Evolutionary conservation across 2,113 vertebrate species (phyloP).

Genomic region (Alligator sinensis): DNA sequence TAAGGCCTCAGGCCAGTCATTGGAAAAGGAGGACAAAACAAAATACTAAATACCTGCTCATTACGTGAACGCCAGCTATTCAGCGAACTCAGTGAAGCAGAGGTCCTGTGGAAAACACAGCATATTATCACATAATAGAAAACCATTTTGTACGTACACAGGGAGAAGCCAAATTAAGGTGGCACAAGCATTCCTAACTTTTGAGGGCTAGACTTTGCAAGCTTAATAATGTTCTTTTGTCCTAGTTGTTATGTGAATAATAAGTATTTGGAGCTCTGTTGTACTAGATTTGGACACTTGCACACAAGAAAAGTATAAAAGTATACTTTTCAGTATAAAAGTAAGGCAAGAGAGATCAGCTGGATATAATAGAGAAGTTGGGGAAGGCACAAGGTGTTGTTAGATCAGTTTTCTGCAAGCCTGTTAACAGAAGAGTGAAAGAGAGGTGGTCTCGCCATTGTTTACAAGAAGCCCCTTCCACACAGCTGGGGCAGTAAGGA

Average conservation of each 20-base stretch:
- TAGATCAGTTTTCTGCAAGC: not conserved
- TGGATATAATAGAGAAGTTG: fast-evolving
- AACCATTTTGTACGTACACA: not conserved
- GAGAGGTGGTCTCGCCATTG: not conserved
- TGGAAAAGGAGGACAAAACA: not conserved
- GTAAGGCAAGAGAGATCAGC: too few relatives aligned
- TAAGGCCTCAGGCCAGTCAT: not conserved
- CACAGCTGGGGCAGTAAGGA: not conserved
- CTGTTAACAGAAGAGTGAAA: not conserved
- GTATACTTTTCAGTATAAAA: too few relatives aligned
- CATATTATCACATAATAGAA: not conserved
- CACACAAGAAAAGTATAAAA: not conserved
- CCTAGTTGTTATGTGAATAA: not conserved
- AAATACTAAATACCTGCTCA: not conserved
- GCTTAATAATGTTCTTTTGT: not conserved
- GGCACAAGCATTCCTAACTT: not conserved
- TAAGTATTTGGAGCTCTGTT: not conserved
- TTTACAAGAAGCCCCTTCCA: not conserved
- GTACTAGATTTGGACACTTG: not conserved
- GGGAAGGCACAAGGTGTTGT: not conserved
- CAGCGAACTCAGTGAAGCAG: not conserved
- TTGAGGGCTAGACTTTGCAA: not conserved
- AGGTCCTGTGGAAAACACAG: not conserved
- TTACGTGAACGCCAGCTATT: not conserved
- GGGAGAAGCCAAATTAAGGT: constrained; percentile 13